Conservation (phyloP, 1,140 invertebrate genomes). For the Bilobella aurantiaca region DNA sequence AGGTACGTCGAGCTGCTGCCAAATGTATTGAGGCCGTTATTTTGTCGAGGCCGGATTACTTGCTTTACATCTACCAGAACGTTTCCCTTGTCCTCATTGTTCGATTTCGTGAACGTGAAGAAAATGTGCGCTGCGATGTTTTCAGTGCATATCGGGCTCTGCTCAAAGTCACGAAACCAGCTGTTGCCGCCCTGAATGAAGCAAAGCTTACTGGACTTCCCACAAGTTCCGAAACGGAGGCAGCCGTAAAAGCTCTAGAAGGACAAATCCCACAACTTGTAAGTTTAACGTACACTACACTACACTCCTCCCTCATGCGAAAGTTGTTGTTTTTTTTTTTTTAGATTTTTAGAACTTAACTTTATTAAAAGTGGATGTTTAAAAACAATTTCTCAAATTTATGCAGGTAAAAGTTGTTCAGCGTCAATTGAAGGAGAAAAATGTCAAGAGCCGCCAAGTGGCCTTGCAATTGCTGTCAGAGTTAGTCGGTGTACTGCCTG, state of each 20-base stretch:
- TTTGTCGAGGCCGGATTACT: conserved; percentile 75
- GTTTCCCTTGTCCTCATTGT: conserved; percentile 81
- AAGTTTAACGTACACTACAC: too few relatives aligned
- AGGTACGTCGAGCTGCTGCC: conserved; percentile 75
- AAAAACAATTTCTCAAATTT: background rate
- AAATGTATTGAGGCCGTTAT: conserved; percentile 96
- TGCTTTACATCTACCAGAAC: conserved; percentile 77
- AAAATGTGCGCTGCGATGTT: conserved; percentile 97
- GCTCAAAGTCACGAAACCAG: conserved; percentile 73
- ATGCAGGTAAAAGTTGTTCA: conserved; percentile 67
- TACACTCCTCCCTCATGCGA: too few relatives aligned
- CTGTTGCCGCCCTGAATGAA: conserved; percentile 45
- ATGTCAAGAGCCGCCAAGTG: conserved; percentile 82
- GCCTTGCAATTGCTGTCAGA: conserved; percentile 84
- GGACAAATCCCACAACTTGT: conserved; percentile 31
- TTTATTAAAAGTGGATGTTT: background rate
- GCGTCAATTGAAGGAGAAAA: conserved; percentile 84
- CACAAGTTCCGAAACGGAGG: conserved; percentile 20
- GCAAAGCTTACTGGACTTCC: conserved; percentile 33
- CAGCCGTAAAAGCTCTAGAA: conserved; percentile 25
- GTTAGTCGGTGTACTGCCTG: conserved; percentile 72
- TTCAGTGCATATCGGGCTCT: conserved; percentile 91
- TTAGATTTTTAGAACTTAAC: background rate
- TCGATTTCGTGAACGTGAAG: conserved; percentile 87
- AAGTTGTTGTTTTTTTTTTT: too few relatives aligned